Base-by-base conservation (phyloP, 2,113 vertebrate species). In the Pteruthius melanotis region DNA sequence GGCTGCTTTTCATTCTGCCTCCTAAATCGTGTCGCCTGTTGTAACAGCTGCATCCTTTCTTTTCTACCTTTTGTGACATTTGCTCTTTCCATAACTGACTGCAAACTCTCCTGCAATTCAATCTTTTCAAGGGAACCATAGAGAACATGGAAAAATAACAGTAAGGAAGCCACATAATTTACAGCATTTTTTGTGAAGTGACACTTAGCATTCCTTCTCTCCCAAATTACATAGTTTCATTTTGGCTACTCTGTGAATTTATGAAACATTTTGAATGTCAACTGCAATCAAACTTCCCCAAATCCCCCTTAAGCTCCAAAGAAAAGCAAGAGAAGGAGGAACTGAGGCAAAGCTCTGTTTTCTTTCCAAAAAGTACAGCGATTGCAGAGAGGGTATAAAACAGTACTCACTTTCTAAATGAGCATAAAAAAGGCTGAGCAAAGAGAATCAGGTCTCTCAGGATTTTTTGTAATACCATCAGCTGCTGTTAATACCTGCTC, bases 391-490 rank as follows among this genome's bases (percentile, higher is more conserved):
- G 45, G 11, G 39, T 89, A 65, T 56, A 82, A 88, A 87, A 91
- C 87, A 79, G 77, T 49, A 47, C 66, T 94, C 69, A 79, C 63
- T 94, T 87, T 59, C 59, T 80, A 90, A 94, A 93, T 23, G 21
- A 93, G 59, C 45, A 87, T 39, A 74, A 71, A 87, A 93, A 71
- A 64, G n/a, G 45, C 81, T 82, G 70, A 94, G 79, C 45, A 93
- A 94, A 33, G 78, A 79, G 65, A 91, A 95, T 50, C 37, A 11
- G 30, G 45, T 42, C 74, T 91, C 81, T 44, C 8, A n/a, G 87
- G 87, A 78, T 35, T 94, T 92, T 89, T 78, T 75, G 42, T 94
- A 95, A 93, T 64, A 75, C 77, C 80, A 84, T 85, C 91, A 95
- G 69, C 93, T 65, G 72, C 83, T 91, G 53, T 89, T 91, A 95